These are phyloP conservation scores for Drepana falcataria DNA, from an alignment of 2,888 invertebrate species.

Conservation along the genomic window DNA sequence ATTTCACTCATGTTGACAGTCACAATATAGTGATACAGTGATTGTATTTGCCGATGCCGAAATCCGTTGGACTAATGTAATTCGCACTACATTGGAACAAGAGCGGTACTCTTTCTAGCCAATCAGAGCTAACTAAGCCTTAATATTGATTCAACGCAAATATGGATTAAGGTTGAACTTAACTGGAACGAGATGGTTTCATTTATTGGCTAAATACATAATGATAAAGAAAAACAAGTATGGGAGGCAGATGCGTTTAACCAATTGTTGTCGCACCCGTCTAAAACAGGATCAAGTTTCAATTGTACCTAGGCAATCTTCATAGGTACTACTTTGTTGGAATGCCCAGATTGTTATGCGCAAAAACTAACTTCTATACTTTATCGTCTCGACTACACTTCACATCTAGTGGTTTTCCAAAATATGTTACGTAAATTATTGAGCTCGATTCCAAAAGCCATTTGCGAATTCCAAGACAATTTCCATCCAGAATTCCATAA, in stretches of 20 bases:
- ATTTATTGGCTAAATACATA: background rate
- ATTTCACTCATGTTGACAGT: conserved; percentile 68
- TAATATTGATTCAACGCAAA: background rate
- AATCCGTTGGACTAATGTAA: conserved; percentile 19
- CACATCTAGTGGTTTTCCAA: too few species aligned
- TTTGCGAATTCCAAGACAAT: too few species aligned
- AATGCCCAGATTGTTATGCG: too few species aligned
- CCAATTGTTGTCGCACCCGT: too few species aligned
- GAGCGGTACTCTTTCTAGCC: background rate
- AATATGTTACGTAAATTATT: too few species aligned
- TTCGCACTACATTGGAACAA: conserved; percentile 7
- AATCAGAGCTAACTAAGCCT: background rate
- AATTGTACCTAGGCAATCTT: too few species aligned
- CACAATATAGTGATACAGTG: conserved; percentile 48
- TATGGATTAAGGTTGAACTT: background rate
- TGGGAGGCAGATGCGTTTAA: background rate
- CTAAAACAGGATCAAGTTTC: too few species aligned
- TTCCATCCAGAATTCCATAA: too few species aligned
- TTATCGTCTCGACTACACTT: too few species aligned
- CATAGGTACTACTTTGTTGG: too few species aligned
- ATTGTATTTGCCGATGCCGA: conserved; percentile 40
- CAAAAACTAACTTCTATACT: too few species aligned
- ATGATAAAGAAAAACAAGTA: background rate
- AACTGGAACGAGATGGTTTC: background rate
- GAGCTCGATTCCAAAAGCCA: too few species aligned